phyloP scores from a whole-genome alignment of 2,797 vertebrate genomes.

The Megalops cyprinoides region DNA sequence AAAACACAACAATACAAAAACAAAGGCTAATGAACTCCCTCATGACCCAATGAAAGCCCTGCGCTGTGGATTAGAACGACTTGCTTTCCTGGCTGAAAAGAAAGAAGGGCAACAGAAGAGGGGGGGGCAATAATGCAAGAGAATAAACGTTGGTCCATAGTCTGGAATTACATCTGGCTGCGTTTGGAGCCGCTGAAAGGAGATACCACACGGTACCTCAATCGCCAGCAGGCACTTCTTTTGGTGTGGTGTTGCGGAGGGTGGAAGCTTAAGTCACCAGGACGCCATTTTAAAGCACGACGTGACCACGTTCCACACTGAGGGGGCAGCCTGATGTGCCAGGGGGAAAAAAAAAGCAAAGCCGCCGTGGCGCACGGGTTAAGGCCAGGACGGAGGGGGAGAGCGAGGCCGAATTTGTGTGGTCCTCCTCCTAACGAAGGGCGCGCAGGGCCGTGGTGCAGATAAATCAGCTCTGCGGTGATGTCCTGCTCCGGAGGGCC shows the following conservation, averaged over 20 bases:
- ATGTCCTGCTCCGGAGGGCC: slow-evolving; percentile 35
- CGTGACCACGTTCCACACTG: background rate
- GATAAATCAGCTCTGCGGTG: background rate
- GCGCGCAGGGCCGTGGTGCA: background rate
- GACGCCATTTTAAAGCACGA: background rate
- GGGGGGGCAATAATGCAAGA: background rate
- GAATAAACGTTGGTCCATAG: background rate
- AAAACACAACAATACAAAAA: background rate
- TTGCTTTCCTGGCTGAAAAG: too few species aligned
- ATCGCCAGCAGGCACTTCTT: background rate
- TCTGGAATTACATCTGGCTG: background rate
- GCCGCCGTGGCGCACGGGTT: background rate
- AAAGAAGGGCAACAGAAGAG: background rate
- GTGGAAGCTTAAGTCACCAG: background rate
- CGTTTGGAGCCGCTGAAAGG: background rate
- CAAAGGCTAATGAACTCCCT: too few species aligned
- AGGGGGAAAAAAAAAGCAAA: too few species aligned
- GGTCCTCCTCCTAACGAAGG: slow-evolving; percentile 47
- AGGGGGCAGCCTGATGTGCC: background rate
- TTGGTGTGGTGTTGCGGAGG: background rate
- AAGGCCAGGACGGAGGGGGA: background rate
- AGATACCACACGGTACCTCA: background rate
- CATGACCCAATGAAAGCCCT: too few species aligned
- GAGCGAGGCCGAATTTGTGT: slow-evolving; percentile 42
- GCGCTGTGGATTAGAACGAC: too few species aligned